Conservation (phyloP, 2,113 vertebrate genomes). For the Takifugu flavidus region DNA sequence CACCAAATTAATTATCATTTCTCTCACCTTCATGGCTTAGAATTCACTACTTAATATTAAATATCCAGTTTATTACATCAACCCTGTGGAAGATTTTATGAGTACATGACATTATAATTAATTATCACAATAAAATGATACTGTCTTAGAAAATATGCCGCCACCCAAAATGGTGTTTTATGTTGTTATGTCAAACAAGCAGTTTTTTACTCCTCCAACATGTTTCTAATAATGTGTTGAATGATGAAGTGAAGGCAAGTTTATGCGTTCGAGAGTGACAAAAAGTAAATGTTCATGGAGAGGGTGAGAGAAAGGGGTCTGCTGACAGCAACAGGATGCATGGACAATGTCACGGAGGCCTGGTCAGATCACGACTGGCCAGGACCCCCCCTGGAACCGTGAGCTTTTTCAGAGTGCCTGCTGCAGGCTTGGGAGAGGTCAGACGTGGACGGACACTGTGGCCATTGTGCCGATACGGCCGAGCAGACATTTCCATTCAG, state of each 20-base stretch:
- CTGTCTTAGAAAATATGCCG: too few species aligned
- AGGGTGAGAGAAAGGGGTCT: background rate
- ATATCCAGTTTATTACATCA: too few species aligned
- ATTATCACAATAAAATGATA: too few species aligned
- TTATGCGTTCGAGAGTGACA: background rate
- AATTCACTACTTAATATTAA: background rate
- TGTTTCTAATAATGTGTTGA: background rate
- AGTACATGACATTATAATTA: background rate
- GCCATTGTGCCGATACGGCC: slow-evolving; percentile 50
- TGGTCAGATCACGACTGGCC: slow-evolving; percentile 16
- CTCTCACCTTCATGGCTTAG: slow-evolving; percentile 4
- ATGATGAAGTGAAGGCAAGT: background rate
- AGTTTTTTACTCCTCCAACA: background rate
- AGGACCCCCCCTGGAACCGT: slow-evolving; percentile 32
- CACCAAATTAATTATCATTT: background rate
- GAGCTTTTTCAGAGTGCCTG: slow-evolving; percentile 32
- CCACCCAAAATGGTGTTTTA: too few species aligned
- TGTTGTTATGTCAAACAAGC: background rate
- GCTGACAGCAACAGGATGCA: slow-evolving; percentile 65
- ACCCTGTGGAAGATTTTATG: background rate
- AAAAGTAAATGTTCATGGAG: background rate
- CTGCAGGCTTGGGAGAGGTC: slow-evolving; percentile 50
- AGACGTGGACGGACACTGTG: slow-evolving; percentile 49
- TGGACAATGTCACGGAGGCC: slow-evolving; percentile 64
- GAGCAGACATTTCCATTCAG: slow-evolving; percentile 42